Conservation (phyloP, 2,797 vertebrate species). For the Meriones psammophilus region DNA sequence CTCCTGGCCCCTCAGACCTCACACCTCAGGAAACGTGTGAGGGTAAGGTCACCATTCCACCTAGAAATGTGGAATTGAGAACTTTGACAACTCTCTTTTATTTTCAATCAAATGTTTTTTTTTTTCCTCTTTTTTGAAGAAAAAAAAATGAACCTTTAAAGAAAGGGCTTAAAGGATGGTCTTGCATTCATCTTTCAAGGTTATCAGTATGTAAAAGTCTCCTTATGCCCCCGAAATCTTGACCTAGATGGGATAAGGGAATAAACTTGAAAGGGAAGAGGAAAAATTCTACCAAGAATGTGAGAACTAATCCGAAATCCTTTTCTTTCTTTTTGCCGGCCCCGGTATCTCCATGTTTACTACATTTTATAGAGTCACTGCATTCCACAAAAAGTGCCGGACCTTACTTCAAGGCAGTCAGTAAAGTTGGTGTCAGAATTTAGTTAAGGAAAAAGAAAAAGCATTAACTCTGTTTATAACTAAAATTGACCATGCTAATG, state of each 20-base stretch:
- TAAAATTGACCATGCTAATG: conserved; percentile 61
- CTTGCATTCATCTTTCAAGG: conserved; percentile 77
- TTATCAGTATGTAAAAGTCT: conserved; percentile 65
- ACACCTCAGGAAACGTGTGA: background rate
- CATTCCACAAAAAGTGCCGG: conserved; percentile 64
- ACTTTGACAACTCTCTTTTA: conserved; percentile 62
- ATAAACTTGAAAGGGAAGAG: conserved; percentile 72
- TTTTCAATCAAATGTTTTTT: conserved; percentile 72
- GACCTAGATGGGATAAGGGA: conserved; percentile 52
- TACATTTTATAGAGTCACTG: conserved; percentile 65
- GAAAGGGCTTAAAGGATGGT: conserved; percentile 66
- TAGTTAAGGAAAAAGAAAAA: conserved; percentile 68
- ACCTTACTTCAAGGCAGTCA: conserved; percentile 60
- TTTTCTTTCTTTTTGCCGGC: conserved; percentile 33
- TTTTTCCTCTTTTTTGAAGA: conserved; percentile 27
- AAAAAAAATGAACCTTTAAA: conserved; percentile 65
- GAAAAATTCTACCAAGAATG: conserved; percentile 66
- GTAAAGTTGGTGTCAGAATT: conserved; percentile 67
- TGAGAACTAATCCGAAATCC: conserved; percentile 66
- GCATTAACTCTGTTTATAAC: conserved; percentile 65
- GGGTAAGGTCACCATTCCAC: background rate
- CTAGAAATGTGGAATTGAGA: conserved; percentile 11
- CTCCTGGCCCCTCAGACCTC: background rate
- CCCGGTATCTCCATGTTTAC: conserved; percentile 55
- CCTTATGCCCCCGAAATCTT: conserved; percentile 60